Conservation (phyloP, 2,797 vertebrate species). For the Clamator glandarius region DNA sequence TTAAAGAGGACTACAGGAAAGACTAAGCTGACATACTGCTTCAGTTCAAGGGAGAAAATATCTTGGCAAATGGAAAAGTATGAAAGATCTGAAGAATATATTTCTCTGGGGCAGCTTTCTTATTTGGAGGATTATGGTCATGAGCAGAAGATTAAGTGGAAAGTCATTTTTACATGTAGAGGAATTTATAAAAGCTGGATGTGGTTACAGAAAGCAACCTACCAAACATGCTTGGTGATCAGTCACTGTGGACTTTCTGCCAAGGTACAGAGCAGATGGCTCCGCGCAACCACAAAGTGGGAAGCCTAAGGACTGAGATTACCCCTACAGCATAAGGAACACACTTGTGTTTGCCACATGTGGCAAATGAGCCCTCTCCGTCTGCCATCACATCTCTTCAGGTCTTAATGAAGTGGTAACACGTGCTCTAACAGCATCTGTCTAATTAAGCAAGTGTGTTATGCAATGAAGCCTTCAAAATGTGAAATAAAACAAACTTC, state of each 20-base stretch:
- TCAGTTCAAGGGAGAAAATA: constrained; percentile 36
- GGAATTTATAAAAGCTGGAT: not conserved
- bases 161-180: not conserved
- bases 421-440: not conserved
- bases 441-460: not conserved
- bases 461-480: not conserved
- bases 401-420: not conserved
- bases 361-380: not conserved
- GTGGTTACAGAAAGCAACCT: constrained; percentile 33
- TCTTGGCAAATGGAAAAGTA: constrained; percentile 1
- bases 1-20: constrained; percentile 44
- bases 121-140: constrained; percentile 39
- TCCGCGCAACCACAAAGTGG: constrained; percentile 11
- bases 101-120: constrained; percentile 44
- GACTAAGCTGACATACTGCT: constrained; percentile 15
- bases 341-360: not conserved
- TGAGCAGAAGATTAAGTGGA: constrained; percentile 17
- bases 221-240: not conserved
- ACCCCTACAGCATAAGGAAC: not conserved
- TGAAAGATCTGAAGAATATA: constrained; percentile 43
- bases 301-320: not conserved
- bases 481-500: not conserved
- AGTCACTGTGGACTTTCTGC: not conserved
- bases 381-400: not conserved
- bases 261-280: constrained; percentile 18